A percentile compares a stretch with the other conserved stretches of the same genome.
Conservation (phyloP, 2,888 invertebrate genomes). For the Nowickia ferox region DNA sequence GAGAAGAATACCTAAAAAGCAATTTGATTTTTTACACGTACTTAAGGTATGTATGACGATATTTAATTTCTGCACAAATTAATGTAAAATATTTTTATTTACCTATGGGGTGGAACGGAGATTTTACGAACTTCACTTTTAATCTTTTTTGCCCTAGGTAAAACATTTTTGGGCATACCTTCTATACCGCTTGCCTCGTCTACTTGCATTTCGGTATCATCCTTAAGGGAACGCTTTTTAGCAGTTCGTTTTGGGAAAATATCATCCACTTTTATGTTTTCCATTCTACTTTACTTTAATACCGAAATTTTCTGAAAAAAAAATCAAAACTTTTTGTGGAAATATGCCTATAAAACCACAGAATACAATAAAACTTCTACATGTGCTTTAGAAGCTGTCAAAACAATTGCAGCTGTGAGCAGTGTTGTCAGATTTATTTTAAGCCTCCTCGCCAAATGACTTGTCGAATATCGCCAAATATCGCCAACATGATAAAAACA, state of each 20-base stretch:
- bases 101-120: constrained; percentile 94
- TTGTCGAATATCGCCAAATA: no score
- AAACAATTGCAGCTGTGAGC: constrained; percentile 35
- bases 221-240: constrained; percentile 78
- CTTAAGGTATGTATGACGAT: no score
- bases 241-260: constrained; percentile 77
- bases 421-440: no score
- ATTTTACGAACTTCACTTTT: constrained; percentile 88
- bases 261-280: constrained; percentile 79
- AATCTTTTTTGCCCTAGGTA: constrained; percentile 84
- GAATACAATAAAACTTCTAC: constrained; percentile 2
- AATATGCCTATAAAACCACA: background rate
- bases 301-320: background rate
- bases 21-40: background rate
- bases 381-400: constrained; percentile 56
- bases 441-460: no score
- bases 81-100: constrained; percentile 57
- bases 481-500: no score
- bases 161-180: constrained; percentile 83
- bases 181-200: constrained; percentile 87
- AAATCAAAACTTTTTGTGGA: no score
- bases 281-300: constrained; percentile 76
- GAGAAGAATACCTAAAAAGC: constrained; percentile 91
- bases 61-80: background rate
- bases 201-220: constrained; percentile 86